A percentile compares a stretch with the other conserved stretches of the same genome.
phyloP scores from a whole-genome alignment of 2,888 invertebrate genomes.

The Aphrophora alni region DNA sequence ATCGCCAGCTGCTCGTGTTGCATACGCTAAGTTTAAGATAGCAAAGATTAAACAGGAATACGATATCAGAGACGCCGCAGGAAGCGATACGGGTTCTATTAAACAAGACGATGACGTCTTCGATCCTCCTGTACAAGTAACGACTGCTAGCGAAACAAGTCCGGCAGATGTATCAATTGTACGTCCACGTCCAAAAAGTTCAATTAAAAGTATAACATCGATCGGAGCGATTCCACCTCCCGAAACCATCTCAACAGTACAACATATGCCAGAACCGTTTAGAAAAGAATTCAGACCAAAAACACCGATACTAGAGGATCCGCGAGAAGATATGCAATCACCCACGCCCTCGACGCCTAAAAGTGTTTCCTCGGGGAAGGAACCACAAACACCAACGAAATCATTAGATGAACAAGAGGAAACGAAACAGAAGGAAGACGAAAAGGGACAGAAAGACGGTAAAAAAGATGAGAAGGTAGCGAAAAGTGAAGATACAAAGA shows the following conservation, averaged over 20 bases:
- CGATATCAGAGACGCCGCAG: slow-evolving; percentile 55
- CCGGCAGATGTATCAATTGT: slow-evolving; percentile 50
- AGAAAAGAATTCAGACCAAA: slow-evolving; percentile 59
- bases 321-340: slow-evolving; percentile 60
- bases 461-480: slow-evolving; percentile 11
- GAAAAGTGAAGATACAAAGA: slow-evolving; percentile 22
- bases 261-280: slow-evolving; percentile 15
- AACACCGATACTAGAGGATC: slow-evolving; percentile 66
- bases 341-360: slow-evolving; percentile 59
- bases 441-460: slow-evolving; percentile 25
- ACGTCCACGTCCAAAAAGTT: slow-evolving; percentile 38
- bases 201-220: slow-evolving; percentile 9
- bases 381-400: slow-evolving; percentile 54
- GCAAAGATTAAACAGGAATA: slow-evolving; percentile 69
- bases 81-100: slow-evolving; percentile 36
- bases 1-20: slow-evolving; percentile 79
- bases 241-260: background rate
- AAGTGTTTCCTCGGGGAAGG: slow-evolving; percentile 56
- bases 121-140: slow-evolving; percentile 34
- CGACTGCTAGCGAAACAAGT: slow-evolving; percentile 46
- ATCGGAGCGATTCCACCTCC: slow-evolving; percentile 25
- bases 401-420: slow-evolving; percentile 20
- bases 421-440: slow-evolving; percentile 4
- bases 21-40: slow-evolving; percentile 88
- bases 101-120: slow-evolving; percentile 34